Conservation (phyloP, 2,888 invertebrate genomes). For the Drosophila melanosoma region DNA sequence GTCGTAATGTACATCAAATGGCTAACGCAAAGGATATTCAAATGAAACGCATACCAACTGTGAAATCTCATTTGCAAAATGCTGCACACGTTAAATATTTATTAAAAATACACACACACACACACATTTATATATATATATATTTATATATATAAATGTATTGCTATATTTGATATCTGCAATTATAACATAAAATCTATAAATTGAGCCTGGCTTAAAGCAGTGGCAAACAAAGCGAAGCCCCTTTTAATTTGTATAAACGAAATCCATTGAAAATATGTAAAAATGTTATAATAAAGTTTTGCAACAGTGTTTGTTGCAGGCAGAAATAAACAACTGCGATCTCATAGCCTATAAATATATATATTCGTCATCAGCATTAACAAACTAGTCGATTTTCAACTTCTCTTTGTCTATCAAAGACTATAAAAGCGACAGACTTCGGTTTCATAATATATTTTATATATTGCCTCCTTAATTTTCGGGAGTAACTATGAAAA, state of each 20-base stretch:
- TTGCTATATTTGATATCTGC: background rate
- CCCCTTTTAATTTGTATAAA: background rate
- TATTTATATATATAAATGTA: background rate
- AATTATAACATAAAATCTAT: background rate
- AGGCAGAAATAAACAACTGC: background rate
- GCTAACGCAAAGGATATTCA: constrained; percentile 16
- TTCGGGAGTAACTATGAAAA: background rate
- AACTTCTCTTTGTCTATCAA: too few species aligned
- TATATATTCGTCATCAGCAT: background rate
- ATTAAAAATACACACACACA: background rate
- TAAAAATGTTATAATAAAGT: background rate
- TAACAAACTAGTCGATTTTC: background rate
- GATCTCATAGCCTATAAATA: background rate
- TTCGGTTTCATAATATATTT: background rate
- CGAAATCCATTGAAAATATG: background rate
- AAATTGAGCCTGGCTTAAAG: background rate
- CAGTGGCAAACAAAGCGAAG: background rate
- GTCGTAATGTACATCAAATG: background rate
- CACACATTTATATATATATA: background rate
- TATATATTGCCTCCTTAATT: background rate
- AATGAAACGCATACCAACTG: constrained; percentile 2
- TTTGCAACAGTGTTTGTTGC: too few species aligned
- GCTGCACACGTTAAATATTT: background rate
- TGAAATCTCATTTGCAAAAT: constrained; percentile 17
- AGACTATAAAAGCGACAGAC: too few species aligned